Evolutionary conservation across 2,797 vertebrate species (phyloP).

Genomic region (Scarus forsteni): DNA sequence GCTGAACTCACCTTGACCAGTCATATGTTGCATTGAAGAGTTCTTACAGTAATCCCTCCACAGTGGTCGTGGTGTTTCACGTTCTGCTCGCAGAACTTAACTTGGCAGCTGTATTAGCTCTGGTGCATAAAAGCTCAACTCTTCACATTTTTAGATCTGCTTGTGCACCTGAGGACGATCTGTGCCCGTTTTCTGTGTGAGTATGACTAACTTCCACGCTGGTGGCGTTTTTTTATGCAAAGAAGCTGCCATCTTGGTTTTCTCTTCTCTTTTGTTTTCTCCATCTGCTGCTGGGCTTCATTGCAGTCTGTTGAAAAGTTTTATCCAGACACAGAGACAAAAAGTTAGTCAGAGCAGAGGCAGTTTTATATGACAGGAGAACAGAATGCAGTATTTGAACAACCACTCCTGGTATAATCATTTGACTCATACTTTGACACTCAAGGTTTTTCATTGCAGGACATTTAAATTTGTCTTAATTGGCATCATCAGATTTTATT

Average conservation of each 20-base stretch:
- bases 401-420: no score
- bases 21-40: not conserved
- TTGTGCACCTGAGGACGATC: constrained; percentile 94
- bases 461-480: no score
- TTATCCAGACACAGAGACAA: constrained; percentile 66
- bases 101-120: constrained; percentile 86
- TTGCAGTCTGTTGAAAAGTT: constrained; percentile 53
- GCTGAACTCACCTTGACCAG: not conserved
- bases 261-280: constrained; percentile 36
- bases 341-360: not conserved
- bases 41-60: not conserved
- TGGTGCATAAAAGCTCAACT: constrained; percentile 91
- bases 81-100: constrained; percentile 83
- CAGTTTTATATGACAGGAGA: no score
- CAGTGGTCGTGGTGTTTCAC: constrained; percentile 36
- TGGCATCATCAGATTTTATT: no score
- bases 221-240: constrained; percentile 43
- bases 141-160: constrained; percentile 97
- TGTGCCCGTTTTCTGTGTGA: constrained; percentile 98
- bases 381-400: no score
- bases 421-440: no score
- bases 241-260: constrained; percentile 49
- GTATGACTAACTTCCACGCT: constrained; percentile 89
- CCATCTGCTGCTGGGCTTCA: constrained; percentile 47
- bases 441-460: no score